Evolutionary conservation across 1,140 invertebrate species (phyloP), one percentile per base, ranked within the genome.

Genomic region (Drosophila sturtevanti): DNA sequence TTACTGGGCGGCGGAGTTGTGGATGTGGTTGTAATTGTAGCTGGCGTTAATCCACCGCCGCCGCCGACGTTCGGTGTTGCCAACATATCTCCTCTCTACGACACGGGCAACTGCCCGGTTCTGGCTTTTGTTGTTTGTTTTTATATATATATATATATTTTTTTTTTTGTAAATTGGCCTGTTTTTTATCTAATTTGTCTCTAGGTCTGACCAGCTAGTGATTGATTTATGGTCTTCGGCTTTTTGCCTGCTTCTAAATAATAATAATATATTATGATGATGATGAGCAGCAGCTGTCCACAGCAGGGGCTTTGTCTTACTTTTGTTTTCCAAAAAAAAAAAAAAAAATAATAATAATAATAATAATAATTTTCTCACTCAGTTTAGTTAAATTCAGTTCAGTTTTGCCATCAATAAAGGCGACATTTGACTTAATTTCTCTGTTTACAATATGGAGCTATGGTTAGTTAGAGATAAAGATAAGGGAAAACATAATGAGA

Each of bases 41-140:
- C 37, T 38, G 37, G 37, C 37, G n/a, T 38, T 38, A 14, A 14
- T 11, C 41, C 41, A 48, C 41, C 41, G 10, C 16, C 14, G 5
- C 14, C 24, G 38, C 67, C 62, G 62, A 56, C 59, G 63, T 34
- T 75, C 62, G 68, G 68, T 65, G 77, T 72, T 68, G 68, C 63
- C 69, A 79, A 73, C 77, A 79, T 79, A 62, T 62, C 58, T 60
- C 38, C 24, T 22, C 58, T 60, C 38, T 16, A n/a, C 12, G 44
- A 48, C 24, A 31, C 41, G 22, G 44, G 38, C 41, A 52, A 51
- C 5, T 55, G 51, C 35, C 63, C 58, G 58, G 37, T 11, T 21
- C 21, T 60, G 11, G 11, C 11, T 10, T 60, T n/a, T 31, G 11
- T 37, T 18, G 11, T 34, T 16, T 48, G 16, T 5, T 18, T 11